Evolutionary conservation across 1,140 invertebrate species (phyloP), one percentile per base, ranked within the genome.

Genomic region (Brachionus paranguensis): DNA sequence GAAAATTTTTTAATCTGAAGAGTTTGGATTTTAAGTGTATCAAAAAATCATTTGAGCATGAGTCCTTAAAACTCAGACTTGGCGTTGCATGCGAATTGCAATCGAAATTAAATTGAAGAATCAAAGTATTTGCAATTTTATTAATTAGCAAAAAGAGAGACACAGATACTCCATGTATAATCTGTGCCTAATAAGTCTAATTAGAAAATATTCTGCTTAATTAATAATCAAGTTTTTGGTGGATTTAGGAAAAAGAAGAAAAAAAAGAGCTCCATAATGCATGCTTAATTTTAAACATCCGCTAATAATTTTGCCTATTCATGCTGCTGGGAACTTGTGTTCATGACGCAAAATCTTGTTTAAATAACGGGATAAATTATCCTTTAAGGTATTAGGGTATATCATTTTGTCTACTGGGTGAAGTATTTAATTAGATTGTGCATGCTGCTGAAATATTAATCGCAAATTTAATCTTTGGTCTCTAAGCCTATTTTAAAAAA

Each of bases 251-350:
- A 68, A 12, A 68, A 68, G 33, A 68, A 68, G 65, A 68, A 68
- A 41, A 41, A n/a, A 74, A 43, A 43, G 29, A 76, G n/a, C 20
- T 76, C 24, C 17, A 50, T 29, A 24, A 76, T 76, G 72, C 72
- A 76, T 76, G 72, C 45, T 27, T 76, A 76, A 76, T 76, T 50
- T 47, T 50, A 76, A 76, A 76, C 72, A 76, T 76, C 72, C 72
- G 72, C 8, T 45, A 43, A n/a, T 74, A 74, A 74, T 43, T 20
- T 74, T 74, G 33, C 20, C 70, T 24, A 41, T 41, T 45, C 41
- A 29, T 70, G 5, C 10, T 29, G 20, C 20, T 74, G 8, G 10
- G 37, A 45, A 74, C 41, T 74, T 74, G 33, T n/a, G 11, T 17
- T 74, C 41, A 43, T 74, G 70, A 74, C 45, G 20, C 33, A 68